Percentiles rank a stretch among this genome's conserved stretches.
Conservation (phyloP, 2,888 invertebrate species). For the Drosophila ustulata region DNA sequence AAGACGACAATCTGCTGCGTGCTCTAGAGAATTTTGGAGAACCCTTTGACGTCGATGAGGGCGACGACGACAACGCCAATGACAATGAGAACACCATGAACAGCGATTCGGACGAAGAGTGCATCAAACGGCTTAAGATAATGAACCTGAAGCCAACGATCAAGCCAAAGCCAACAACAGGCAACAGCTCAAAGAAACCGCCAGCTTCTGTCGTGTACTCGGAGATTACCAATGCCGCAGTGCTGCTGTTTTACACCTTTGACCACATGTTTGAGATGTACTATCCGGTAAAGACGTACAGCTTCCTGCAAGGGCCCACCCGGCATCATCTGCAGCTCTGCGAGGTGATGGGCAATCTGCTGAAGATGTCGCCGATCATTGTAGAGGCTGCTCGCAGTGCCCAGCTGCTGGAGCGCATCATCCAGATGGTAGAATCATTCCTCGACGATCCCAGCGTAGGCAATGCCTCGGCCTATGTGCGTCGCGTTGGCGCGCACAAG, state of each 20-base stretch:
- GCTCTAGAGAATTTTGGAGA: constrained; percentile 34
- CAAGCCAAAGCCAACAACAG: background rate
- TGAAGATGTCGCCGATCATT: constrained; percentile 75
- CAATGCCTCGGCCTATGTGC: constrained; percentile 74
- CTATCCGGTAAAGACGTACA: constrained; percentile 62
- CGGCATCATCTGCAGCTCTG: constrained; percentile 68
- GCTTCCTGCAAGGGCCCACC: constrained; percentile 64
- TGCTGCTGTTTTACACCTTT: constrained; percentile 36
- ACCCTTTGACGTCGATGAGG: background rate
- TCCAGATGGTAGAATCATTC: constrained; percentile 73
- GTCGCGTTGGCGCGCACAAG: constrained; percentile 81
- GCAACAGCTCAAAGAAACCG: background rate
- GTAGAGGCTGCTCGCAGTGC: constrained; percentile 64
- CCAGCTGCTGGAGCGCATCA: constrained; percentile 69
- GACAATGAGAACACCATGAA: constrained; percentile 16
- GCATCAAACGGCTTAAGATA: background rate
- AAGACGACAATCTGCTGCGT: constrained; percentile 33
- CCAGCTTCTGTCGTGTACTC: background rate
- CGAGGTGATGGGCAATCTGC: constrained; percentile 76
- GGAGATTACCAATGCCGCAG: constrained; percentile 8
- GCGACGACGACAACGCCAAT: background rate
- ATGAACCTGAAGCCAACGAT: background rate
- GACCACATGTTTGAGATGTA: constrained; percentile 66
- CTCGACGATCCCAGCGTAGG: constrained; percentile 71
- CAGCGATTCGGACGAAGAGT: constrained; percentile 8